Conservation (phyloP, 1,140 invertebrate genomes). For the Cydia splendana region DNA sequence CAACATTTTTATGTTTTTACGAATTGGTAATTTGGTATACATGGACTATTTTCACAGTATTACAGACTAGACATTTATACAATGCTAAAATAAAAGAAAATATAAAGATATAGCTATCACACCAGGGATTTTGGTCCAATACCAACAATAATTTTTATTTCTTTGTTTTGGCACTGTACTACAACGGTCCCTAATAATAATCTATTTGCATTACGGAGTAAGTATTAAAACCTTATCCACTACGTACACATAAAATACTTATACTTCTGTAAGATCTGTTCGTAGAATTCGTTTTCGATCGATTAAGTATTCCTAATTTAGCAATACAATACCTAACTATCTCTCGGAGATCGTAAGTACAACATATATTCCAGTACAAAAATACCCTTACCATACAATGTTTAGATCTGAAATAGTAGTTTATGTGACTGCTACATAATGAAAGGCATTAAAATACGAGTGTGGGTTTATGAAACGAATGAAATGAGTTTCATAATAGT, state of each 20-base stretch:
- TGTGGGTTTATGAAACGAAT: too few species aligned
- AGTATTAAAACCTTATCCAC: slow-evolving; percentile 8
- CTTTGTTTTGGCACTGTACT: neutral
- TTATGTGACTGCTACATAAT: too few species aligned
- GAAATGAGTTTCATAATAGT: too few species aligned
- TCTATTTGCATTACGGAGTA: neutral
- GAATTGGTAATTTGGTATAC: too few species aligned
- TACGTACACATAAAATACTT: neutral
- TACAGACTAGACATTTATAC: neutral
- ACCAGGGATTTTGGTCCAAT: neutral
- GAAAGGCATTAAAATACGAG: too few species aligned
- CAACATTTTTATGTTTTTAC: too few species aligned
- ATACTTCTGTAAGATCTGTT: neutral
- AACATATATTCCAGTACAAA: slow-evolving; percentile 27
- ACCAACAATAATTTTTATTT: neutral
- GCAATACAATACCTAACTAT: neutral
- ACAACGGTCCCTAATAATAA: neutral
- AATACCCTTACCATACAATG: slow-evolving; percentile 15
- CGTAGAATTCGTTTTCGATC: neutral
- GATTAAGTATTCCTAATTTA: neutral
- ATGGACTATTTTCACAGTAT: too few species aligned
- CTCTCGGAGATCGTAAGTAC: slow-evolving; percentile 13
- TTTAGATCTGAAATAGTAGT: slow-evolving; percentile 20
- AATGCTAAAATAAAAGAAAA: neutral
- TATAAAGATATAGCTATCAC: neutral